Percentiles rank a stretch among this genome's conserved stretches.
phyloP scores from a whole-genome alignment of 2,888 invertebrate species.

The Lasioglossum malachurum region DNA sequence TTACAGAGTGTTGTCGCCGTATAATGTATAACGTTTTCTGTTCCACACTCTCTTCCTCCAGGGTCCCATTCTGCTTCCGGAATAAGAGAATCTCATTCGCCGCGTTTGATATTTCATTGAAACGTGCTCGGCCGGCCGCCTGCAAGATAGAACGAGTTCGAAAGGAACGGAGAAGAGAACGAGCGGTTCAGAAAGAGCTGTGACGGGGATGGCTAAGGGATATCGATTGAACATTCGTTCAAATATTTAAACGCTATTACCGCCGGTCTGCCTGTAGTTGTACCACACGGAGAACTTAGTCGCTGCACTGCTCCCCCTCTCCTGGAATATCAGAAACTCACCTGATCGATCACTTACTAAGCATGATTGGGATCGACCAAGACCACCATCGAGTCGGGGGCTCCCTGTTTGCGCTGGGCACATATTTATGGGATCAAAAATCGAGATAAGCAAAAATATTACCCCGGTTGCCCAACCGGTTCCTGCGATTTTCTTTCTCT shows the following conservation, averaged over 20 bases:
- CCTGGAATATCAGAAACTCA: conserved; percentile 47
- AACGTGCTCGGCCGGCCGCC: conserved; percentile 70
- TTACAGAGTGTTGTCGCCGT: conserved; percentile 55
- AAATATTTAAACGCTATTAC: conserved; percentile 84
- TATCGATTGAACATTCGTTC: conserved; percentile 83
- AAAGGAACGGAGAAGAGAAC: conserved; percentile 61
- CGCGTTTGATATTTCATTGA: conserved; percentile 81
- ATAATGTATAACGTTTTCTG: conserved; percentile 53
- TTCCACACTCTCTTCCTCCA: conserved; percentile 42
- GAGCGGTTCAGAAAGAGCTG: conserved; percentile 64
- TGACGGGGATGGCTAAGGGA: conserved; percentile 69
- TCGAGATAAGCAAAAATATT: background rate
- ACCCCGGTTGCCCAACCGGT: no score
- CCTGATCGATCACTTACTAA: conserved; percentile 23
- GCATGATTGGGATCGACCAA: conserved; percentile 12
- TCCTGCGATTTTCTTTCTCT: background rate
- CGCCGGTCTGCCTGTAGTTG: conserved; percentile 73
- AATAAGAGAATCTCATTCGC: conserved; percentile 79
- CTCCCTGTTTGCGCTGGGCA: background rate
- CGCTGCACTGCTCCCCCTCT: conserved; percentile 26
- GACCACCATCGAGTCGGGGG: background rate
- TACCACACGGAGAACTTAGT: conserved; percentile 62
- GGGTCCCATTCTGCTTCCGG: conserved; percentile 50
- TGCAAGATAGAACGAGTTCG: conserved; percentile 68
- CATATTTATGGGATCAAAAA: background rate